These are phyloP conservation scores for Drosophila bunnanda DNA, from an alignment of 2,888 invertebrate species.

Conservation along the genomic window DNA sequence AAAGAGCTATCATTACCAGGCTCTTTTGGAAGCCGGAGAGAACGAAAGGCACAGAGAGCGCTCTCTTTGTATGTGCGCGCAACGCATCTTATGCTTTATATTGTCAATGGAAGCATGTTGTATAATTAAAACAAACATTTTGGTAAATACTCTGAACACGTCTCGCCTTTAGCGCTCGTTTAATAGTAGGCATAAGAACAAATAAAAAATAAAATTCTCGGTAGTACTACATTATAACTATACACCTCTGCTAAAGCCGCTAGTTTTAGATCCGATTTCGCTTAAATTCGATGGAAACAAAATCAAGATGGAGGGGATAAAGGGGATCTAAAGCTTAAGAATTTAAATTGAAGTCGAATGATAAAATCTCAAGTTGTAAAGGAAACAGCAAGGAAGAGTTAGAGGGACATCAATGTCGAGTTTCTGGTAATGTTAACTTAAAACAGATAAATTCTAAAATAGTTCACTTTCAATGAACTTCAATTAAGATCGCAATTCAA, in stretches of 20 bases:
- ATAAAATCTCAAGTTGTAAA: neutral
- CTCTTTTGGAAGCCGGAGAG: neutral
- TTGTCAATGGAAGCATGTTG: slow-evolving; percentile 1
- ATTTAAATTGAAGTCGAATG: neutral
- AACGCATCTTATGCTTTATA: slow-evolving; percentile 1
- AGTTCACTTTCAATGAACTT: neutral
- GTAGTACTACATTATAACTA: slow-evolving; percentile 14
- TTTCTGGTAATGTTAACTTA: neutral
- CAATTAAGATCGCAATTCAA: neutral
- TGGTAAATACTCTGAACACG: slow-evolving; percentile 31
- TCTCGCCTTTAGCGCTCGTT: slow-evolving; percentile 36
- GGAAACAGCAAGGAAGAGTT: too few species aligned
- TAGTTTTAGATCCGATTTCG: neutral
- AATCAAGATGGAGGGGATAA: neutral
- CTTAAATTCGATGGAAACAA: neutral
- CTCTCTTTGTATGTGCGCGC: neutral
- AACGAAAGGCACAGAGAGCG: neutral
- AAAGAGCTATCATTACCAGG: too few species aligned
- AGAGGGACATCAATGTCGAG: too few species aligned
- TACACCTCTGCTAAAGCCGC: neutral
- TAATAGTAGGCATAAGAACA: slow-evolving; percentile 30
- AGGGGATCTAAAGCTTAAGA: neutral
- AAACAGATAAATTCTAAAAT: neutral
- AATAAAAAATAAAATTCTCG: slow-evolving; percentile 37
- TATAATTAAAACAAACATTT: slow-evolving; percentile 18